A percentile compares a stretch with the other conserved stretches of the same genome.
Evolutionary conservation across 2,113 vertebrate genomes (phyloP).

Genomic region (Platycercus adscitus): DNA sequence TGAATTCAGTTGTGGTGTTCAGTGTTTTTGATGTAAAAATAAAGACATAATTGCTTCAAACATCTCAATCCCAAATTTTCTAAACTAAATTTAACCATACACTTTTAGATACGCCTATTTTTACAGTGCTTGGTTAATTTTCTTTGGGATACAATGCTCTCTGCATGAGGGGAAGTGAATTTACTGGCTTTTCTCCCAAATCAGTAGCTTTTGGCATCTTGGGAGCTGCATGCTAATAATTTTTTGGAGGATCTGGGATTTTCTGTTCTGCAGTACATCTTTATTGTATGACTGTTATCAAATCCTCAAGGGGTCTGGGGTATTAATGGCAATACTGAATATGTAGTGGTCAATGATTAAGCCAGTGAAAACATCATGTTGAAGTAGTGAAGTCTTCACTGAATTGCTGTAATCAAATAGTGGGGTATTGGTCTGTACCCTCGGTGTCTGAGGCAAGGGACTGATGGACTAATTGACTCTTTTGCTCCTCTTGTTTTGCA

Average conservation of each 20-base stretch:
- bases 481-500: slow-evolving; percentile 71
- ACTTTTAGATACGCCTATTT: neutral
- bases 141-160: neutral
- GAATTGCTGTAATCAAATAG: neutral
- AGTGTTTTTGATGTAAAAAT: neutral
- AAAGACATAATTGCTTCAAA: slow-evolving; percentile 41
- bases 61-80: neutral
- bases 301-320: neutral
- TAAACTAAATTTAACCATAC: neutral
- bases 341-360: neutral
- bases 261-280: neutral
- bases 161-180: neutral
- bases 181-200: neutral
- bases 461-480: neutral
- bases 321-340: neutral
- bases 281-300: neutral
- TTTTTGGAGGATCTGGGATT: neutral
- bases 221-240: slow-evolving; percentile 27
- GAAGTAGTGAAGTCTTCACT: neutral
- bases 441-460: neutral
- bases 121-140: slow-evolving; percentile 11
- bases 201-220: neutral
- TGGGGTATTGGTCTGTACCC: neutral
- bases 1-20: neutral
- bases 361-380: neutral